Base-by-base conservation (phyloP, 2,113 vertebrate genomes). In the Irena cyanogastra region DNA sequence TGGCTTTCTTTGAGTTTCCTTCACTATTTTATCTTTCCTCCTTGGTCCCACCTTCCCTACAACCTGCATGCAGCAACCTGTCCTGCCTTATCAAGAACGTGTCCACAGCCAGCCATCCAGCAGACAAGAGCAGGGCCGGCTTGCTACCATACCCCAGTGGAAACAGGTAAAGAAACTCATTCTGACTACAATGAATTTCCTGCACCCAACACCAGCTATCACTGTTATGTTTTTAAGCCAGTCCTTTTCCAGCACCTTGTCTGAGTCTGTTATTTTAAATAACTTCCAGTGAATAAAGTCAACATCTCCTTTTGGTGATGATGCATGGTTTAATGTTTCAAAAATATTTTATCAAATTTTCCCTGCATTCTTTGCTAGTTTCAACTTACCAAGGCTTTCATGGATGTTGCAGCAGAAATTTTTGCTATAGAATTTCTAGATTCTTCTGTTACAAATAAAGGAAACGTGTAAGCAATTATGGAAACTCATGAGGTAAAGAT, bases 131-230 rank as follows among this genome's bases (percentile, higher is more conserved):
- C 98, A 98, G 93, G 97, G 98, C 81, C 97, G 90, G 61, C 97
- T 98, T 97, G 98, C 98, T 74, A 98, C 98, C 83, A 96, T 97
- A 42, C 99, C 99, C 39, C 99, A 98, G 68, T 99, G 99, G 99
- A 99, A 99, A 98, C 99, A 99, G 99, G 99, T 99, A 99, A 99
- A 97, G 83, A 92, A 94, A 91, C 37, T 89, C 19, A 37, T 81
- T 88, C 78, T 96, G 69, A 64, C 60, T 93, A 45, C 60, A 53
- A n/a, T 80, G 16, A 45, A 10, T 42, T 91, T 72, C 39, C 41
- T 76, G 82, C 69, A 76, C 69, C 81, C 59, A 69, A 24, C 59
- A 65, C 79, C 33, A 81, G 7, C 76, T 33, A 7, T 15, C 57
- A 33, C 72, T 82, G 57, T 9, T 74, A 39, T 83, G 37, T 33